Percentiles rank a stretch among this genome's conserved stretches.
phyloP scores from a whole-genome alignment of 2,888 invertebrate genomes.

The Nysson spinosus region DNA sequence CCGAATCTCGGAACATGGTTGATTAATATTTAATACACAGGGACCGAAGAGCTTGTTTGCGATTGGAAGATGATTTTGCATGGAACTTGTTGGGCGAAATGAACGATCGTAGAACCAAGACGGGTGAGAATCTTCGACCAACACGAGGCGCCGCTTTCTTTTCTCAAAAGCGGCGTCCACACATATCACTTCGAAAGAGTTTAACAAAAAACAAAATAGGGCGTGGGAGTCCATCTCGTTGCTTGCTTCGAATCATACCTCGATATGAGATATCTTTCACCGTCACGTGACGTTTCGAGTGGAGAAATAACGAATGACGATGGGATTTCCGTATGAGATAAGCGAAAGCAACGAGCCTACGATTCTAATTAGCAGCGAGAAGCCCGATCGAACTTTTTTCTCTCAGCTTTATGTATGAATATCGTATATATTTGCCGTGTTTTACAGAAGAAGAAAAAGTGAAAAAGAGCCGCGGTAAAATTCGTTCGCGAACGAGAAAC shows the following conservation, averaged over 20 bases:
- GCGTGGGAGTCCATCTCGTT: neutral
- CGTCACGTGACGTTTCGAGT: too few species aligned
- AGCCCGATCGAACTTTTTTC: constrained; percentile 16
- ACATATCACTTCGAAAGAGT: constrained; percentile 54
- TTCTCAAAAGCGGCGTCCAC: constrained; percentile 35
- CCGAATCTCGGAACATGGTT: too few species aligned
- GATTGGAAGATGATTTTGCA: constrained; percentile 14
- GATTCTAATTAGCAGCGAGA: neutral
- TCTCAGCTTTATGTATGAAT: constrained; percentile 18
- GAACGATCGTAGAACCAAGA: constrained; percentile 17
- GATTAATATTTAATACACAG: too few species aligned
- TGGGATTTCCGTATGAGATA: too few species aligned
- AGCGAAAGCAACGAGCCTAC: too few species aligned
- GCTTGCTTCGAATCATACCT: too few species aligned
- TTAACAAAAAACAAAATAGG: constrained; percentile 23
- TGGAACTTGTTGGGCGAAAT: too few species aligned
- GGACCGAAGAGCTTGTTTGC: too few species aligned
- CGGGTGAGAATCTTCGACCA: constrained; percentile 50
- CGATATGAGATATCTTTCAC: too few species aligned
- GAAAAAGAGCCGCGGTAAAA: too few species aligned
- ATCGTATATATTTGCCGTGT: constrained; percentile 9
- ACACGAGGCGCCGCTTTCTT: constrained; percentile 46
- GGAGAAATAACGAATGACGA: too few species aligned
- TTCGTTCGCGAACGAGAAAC: constrained; percentile 1
- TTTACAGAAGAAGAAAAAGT: too few species aligned